Conservation (phyloP, 2,797 vertebrate species). For the Gobionotothen gibberifrons region DNA sequence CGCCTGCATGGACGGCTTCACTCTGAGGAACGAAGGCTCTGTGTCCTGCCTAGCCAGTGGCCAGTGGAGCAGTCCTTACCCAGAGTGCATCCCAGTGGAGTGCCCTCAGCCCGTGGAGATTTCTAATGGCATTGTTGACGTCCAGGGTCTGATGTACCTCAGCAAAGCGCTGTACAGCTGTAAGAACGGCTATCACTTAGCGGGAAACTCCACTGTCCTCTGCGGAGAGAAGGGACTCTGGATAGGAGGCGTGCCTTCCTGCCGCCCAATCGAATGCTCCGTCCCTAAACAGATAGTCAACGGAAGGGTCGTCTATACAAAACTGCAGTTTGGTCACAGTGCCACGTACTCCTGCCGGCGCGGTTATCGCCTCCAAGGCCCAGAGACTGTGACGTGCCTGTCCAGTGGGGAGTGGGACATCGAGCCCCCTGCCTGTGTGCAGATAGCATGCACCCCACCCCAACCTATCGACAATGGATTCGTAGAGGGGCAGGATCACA, state of each 20-base stretch:
- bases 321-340: slow-evolving; percentile 90
- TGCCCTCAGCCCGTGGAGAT: slow-evolving; percentile 95
- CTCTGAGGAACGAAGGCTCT: slow-evolving; percentile 82
- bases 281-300: slow-evolving; percentile 87
- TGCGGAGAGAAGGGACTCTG: slow-evolving; percentile 95
- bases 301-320: slow-evolving; percentile 87
- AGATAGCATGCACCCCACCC: slow-evolving; percentile 91
- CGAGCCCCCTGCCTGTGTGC: slow-evolving; percentile 86
- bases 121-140: slow-evolving; percentile 92
- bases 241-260: slow-evolving; percentile 91
- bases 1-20: slow-evolving; percentile 92
- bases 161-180: slow-evolving; percentile 95
- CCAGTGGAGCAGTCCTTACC: slow-evolving; percentile 90
- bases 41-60: slow-evolving; percentile 88
- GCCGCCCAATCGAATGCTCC: slow-evolving; percentile 92
- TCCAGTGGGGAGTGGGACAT: slow-evolving; percentile 91
- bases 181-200: slow-evolving; percentile 90
- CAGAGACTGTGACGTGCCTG: slow-evolving; percentile 87
- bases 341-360: slow-evolving; percentile 90
- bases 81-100: slow-evolving; percentile 94
- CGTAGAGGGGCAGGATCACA: slow-evolving; percentile 95
- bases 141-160: slow-evolving; percentile 96
- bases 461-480: slow-evolving; percentile 94
- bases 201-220: slow-evolving; percentile 91
- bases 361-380: slow-evolving; percentile 91